A percentile compares a stretch with the other conserved stretches of the same genome.
Evolutionary conservation across 2,113 vertebrate genomes (phyloP).

Genomic region (Blennius ocellaris): DNA sequence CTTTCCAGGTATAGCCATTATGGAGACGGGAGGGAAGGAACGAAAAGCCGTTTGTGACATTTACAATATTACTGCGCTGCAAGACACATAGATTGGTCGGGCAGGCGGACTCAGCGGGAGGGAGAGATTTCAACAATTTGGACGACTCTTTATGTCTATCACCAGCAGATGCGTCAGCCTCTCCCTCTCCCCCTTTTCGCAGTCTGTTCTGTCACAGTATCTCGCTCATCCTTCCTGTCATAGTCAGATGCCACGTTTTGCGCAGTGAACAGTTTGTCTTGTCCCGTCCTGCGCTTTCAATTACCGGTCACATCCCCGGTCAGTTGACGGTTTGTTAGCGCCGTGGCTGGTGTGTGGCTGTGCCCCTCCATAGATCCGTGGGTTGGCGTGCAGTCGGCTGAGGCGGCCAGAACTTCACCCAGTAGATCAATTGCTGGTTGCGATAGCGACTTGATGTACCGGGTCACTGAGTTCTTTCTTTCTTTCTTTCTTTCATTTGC

Average conservation of each 20-base stretch:
- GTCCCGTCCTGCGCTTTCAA: slow-evolving; percentile 11
- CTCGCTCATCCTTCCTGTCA: slow-evolving; percentile 47
- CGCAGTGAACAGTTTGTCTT: slow-evolving; percentile 20
- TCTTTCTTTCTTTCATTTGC: too few relatives aligned
- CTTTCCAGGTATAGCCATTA: slow-evolving; percentile 62
- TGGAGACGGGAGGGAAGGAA: slow-evolving; percentile 23
- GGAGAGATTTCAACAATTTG: slow-evolving; percentile 55
- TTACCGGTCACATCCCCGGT: background rate
- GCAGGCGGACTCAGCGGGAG: slow-evolving; percentile 57
- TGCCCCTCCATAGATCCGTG: background rate
- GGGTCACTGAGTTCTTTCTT: too few relatives aligned
- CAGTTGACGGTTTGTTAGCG: background rate
- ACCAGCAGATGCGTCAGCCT: slow-evolving; percentile 85
- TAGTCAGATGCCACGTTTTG: slow-evolving; percentile 45
- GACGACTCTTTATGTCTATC: slow-evolving; percentile 74
- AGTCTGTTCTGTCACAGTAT: slow-evolving; percentile 28
- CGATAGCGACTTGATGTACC: background rate
- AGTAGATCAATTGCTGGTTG: slow-evolving; percentile 2
- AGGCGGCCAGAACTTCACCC: background rate
- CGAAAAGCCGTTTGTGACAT: slow-evolving; percentile 47
- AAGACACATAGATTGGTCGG: slow-evolving; percentile 49
- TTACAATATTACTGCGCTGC: slow-evolving; percentile 53
- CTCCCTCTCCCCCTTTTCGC: slow-evolving; percentile 7
- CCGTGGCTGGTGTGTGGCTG: background rate
- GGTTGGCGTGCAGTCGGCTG: background rate